phyloP scores from a whole-genome alignment of 2,888 invertebrate species.

The Heliconius ismenius region DNA sequence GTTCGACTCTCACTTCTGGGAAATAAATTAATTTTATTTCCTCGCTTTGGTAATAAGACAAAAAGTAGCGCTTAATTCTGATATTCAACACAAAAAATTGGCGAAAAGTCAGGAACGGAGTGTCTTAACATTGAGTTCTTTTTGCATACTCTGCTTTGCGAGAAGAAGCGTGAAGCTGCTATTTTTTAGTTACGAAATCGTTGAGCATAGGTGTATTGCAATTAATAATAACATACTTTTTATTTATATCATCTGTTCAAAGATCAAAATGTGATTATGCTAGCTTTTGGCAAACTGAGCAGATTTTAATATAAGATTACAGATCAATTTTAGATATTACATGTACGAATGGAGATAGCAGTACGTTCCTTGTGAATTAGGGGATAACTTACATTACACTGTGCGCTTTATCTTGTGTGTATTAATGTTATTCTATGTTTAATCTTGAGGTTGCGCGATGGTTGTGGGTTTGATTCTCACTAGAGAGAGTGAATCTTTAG shows the following conservation, averaged over 20 bases:
- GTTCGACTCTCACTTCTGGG: not conserved
- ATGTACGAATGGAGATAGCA: conserved; percentile 13
- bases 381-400: not conserved
- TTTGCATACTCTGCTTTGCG: too few species aligned
- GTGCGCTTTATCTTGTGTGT: not conserved
- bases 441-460: not conserved
- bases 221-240: not conserved
- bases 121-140: too few species aligned
- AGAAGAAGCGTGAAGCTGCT: too few species aligned
- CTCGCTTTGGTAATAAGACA: not conserved
- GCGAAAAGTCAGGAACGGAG: too few species aligned
- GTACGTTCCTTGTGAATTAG: conserved; percentile 9
- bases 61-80: too few species aligned
- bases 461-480: too few species aligned
- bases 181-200: too few species aligned
- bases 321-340: conserved; percentile 32
- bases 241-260: conserved; percentile 3
- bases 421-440: not conserved
- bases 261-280: conserved; percentile 17
- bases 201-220: not conserved
- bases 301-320: conserved; percentile 37
- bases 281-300: conserved; percentile 33
- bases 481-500: too few species aligned
- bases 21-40: not conserved
- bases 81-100: too few species aligned